Base-by-base conservation (phyloP, 2,888 invertebrate genomes). In the Machimus rusticus region DNA sequence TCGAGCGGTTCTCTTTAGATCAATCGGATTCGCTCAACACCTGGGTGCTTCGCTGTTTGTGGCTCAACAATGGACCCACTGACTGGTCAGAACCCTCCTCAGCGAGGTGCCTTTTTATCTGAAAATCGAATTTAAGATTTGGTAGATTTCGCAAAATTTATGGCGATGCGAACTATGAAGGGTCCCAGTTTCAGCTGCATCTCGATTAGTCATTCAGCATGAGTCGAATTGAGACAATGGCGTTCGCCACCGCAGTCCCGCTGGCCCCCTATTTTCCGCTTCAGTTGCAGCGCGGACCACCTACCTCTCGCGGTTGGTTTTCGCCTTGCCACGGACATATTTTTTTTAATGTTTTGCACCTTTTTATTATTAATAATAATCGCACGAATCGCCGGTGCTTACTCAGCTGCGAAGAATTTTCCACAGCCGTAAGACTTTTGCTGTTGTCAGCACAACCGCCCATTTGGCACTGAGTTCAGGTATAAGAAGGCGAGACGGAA, bases 331-430 rank as follows among this genome's bases (percentile, higher is more conserved):
- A 3, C 12, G 66, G 14, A 74, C 3, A 34, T 74, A 3, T 46
- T 74, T 66, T 23, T 84, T 84, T 57, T n/a, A n/a, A 66, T 39
- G 74, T 74, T 28, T 39, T 84, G 39, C 28, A 16, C 66, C 39
- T 57, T 84, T 46, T 46, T 46, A 46, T 46, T 46, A 46, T 82
- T 82, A 79, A 14, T 82, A 82, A 74, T 84, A 84, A 39, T 37
- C 23, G 39, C 84, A 84, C 84, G 57, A 39, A 34, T 46, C 28
- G 66, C 34, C 34, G 31, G 31, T 66, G 84, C 66, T 84, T 84
- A 39, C 66, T 84, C 66, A 84, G 23, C 74, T 37, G 84, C 31
- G 37, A 39, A 84, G 74, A 37, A 84, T 84, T 82, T 74, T 39
- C 66, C 34, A 74, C 66, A 19, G 84, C 6, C 37, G n/a, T 23